Conservation (phyloP, 2,888 invertebrate genomes). For the Scaptomyza parva region DNA sequence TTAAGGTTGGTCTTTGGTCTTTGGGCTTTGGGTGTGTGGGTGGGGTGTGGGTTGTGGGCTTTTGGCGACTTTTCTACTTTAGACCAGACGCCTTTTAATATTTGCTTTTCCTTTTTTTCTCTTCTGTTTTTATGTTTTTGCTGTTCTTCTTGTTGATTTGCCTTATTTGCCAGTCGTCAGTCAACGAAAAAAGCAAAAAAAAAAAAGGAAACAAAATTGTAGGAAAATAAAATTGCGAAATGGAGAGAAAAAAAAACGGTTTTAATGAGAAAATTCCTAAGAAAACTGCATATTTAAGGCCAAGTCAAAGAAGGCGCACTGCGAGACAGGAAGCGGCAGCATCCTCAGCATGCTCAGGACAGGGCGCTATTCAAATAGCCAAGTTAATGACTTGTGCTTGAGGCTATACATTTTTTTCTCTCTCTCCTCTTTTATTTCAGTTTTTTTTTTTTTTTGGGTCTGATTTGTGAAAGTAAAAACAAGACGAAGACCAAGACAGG, state of each 20-base stretch:
- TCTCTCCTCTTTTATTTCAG: conserved; percentile 21
- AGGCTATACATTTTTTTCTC: conserved; percentile 30
- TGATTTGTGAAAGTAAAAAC: conserved; percentile 75
- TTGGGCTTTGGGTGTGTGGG: conserved; percentile 17
- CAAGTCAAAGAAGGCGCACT: conserved; percentile 23
- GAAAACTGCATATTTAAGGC: conserved; percentile 81
- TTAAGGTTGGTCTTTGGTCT: conserved; percentile 44
- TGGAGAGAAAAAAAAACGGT: conserved; percentile 26
- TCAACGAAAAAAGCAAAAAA: conserved; percentile 14
- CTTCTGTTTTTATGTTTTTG: too few species aligned
- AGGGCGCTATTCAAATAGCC: conserved; percentile 76
- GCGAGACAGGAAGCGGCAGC: conserved; percentile 65
- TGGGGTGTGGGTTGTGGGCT: conserved; percentile 24
- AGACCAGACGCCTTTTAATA: conserved; percentile 80
- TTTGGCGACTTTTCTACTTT: conserved; percentile 57
- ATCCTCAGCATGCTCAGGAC: conserved; percentile 23
- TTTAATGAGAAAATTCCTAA: conserved; percentile 81
- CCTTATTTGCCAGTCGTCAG: conserved; percentile 60
- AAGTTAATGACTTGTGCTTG: conserved; percentile 79
- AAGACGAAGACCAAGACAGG: conserved; percentile 9
- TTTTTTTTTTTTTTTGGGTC: conserved; percentile 23
- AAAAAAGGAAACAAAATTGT: conserved; percentile 10
- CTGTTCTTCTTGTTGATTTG: conserved; percentile 65
- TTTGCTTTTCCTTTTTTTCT: conserved; percentile 62
- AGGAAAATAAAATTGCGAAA: conserved; percentile 34